These are phyloP conservation scores for Bos javanicus DNA, from an alignment of 2,113 vertebrate genomes.

Conservation along the genomic window DNA sequence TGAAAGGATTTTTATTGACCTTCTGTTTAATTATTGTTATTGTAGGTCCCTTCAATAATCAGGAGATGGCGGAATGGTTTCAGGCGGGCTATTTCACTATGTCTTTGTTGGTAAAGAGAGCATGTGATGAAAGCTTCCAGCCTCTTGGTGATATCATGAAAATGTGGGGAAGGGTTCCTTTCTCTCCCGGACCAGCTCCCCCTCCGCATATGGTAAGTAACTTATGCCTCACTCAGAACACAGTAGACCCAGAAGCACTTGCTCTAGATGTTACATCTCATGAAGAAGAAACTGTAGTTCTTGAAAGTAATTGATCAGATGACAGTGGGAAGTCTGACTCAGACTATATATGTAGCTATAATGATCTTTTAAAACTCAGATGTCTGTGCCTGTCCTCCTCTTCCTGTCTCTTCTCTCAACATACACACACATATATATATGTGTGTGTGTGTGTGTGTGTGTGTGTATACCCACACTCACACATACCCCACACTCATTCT, in stretches of 20 bases:
- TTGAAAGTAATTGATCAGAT: background rate
- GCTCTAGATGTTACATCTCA: background rate
- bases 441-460: background rate
- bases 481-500: background rate
- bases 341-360: background rate
- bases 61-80: constrained; percentile 98
- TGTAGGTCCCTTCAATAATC: constrained; percentile 97
- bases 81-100: constrained; percentile 99
- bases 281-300: background rate
- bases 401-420: background rate
- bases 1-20: background rate
- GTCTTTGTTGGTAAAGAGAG: constrained; percentile 96
- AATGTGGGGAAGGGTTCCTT: constrained; percentile 98
- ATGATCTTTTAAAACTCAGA: background rate
- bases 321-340: background rate
- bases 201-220: constrained; percentile 91
- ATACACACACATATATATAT: too few relatives aligned
- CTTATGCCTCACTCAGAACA: background rate
- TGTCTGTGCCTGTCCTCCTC: background rate
- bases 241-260: background rate
- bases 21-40: constrained; percentile 56
- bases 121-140: constrained; percentile 97
- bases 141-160: constrained; percentile 97
- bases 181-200: constrained; percentile 90
- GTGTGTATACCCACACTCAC: background rate